phyloP scores from a whole-genome alignment of 2,797 vertebrate species.

The Dipus sagitta region DNA sequence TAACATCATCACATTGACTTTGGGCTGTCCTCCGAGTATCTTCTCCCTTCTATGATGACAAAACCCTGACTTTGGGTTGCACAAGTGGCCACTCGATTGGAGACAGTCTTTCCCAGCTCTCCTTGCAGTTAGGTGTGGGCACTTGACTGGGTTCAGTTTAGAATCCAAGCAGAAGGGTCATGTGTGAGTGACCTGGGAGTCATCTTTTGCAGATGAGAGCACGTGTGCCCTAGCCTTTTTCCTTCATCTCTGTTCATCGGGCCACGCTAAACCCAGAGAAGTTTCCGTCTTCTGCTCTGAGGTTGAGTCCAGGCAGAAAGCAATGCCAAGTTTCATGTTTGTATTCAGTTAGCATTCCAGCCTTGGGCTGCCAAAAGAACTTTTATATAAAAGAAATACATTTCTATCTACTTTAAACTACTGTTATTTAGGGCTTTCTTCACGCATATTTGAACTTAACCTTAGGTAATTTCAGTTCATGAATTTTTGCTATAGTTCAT shows the following conservation, averaged over 20 bases:
- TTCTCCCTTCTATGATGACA: background rate
- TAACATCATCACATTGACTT: background rate
- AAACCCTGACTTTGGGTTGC: background rate
- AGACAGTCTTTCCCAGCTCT: conserved; percentile 9
- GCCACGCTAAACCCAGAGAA: background rate
- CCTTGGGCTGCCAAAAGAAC: background rate
- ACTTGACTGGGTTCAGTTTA: background rate
- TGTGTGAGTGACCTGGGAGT: background rate
- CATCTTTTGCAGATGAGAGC: background rate
- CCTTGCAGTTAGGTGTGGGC: background rate
- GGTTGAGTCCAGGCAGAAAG: background rate
- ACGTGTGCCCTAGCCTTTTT: background rate
- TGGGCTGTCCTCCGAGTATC: background rate
- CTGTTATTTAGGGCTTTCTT: conserved; percentile 37
- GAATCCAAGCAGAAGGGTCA: background rate
- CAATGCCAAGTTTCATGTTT: background rate
- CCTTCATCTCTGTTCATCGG: background rate
- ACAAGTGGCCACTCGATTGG: background rate
- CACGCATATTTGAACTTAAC: background rate
- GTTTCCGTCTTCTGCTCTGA: background rate
- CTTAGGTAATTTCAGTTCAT: background rate
- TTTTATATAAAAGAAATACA: conserved; percentile 20
- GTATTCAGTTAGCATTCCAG: background rate
- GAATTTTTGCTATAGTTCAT: conserved; percentile 6
- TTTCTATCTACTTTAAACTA: background rate